phyloP scores from a whole-genome alignment of 2,888 invertebrate species.

The Bruchidius siliquastri region DNA sequence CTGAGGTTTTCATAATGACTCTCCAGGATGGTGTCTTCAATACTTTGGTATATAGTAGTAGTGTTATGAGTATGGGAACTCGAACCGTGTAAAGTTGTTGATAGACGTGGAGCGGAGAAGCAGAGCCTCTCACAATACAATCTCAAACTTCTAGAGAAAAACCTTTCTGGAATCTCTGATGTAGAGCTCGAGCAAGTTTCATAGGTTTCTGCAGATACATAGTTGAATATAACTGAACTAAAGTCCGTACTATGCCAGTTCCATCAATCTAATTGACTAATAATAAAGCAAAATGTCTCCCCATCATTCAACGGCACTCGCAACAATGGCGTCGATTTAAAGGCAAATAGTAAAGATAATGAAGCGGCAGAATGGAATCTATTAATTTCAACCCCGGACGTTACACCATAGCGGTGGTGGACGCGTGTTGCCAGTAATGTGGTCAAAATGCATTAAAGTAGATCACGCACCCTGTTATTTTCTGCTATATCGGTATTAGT shows the following conservation, averaged over 20 bases:
- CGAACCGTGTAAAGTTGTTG: too few species aligned
- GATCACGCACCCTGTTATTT: background rate
- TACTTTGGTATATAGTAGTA: too few species aligned
- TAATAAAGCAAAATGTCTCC: conserved; percentile 3
- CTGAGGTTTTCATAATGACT: too few species aligned
- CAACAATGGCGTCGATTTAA: conserved; percentile 14
- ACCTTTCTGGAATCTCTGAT: too few species aligned
- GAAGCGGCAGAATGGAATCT: conserved; percentile 24
- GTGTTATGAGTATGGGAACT: too few species aligned
- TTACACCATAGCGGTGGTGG: conserved; percentile 3
- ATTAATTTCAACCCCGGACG: conserved; percentile 15
- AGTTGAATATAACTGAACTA: background rate
- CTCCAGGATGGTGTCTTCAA: too few species aligned
- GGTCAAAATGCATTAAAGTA: conserved; percentile 15
- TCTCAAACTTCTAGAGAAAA: too few species aligned
- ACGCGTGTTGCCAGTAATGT: conserved; percentile 17
- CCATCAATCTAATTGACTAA: conserved; percentile 5
- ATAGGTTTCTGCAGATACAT: too few species aligned
- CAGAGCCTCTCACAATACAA: too few species aligned
- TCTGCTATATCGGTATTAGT: background rate
- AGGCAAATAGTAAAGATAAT: conserved; percentile 20
- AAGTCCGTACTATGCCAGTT: background rate
- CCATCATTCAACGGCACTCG: conserved; percentile 4
- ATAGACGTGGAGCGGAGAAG: too few species aligned
- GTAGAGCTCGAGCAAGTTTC: too few species aligned